Evolutionary conservation across 2,888 invertebrate genomes (phyloP).

Genomic region (Uloborus plumipes): DNA sequence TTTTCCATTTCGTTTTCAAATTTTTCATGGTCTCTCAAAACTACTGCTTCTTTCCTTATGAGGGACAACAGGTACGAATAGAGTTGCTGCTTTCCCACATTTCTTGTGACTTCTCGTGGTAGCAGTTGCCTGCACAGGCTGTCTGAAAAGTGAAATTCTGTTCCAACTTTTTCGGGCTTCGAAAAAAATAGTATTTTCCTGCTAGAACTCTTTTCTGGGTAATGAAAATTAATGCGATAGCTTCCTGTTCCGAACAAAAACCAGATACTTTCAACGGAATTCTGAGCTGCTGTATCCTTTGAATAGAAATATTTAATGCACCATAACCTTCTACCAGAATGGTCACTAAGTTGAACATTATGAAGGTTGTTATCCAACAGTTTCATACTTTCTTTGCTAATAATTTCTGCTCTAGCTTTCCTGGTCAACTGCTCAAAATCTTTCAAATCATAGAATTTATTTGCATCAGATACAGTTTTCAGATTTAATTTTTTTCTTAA

Average conservation of each 20-base stretch:
- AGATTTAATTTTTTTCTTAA: conserved; percentile 23
- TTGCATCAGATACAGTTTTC: neutral
- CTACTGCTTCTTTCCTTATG: conserved; percentile 13
- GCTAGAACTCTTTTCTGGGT: conserved; percentile 8
- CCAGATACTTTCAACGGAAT: conserved; percentile 26
- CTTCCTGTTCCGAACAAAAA: conserved; percentile 25
- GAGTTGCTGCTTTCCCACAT: conserved; percentile 11
- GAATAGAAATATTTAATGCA: conserved; percentile 16
- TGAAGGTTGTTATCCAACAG: conserved; percentile 20
- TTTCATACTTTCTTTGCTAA: conserved; percentile 30
- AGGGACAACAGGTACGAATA: conserved; percentile 26
- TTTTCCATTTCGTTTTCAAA: conserved; percentile 31
- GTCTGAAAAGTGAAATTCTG: conserved; percentile 26
- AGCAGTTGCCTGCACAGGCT: conserved; percentile 26
- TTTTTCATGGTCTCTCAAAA: conserved; percentile 4
- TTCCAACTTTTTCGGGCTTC: conserved; percentile 29
- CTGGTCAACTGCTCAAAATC: conserved; percentile 5
- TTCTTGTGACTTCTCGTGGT: conserved; percentile 13
- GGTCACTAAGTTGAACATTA: neutral
- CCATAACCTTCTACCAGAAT: neutral
- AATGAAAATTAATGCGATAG: conserved; percentile 39
- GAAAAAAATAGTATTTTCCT: conserved; percentile 33
- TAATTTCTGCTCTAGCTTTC: conserved; percentile 13
- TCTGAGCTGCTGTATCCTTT: conserved; percentile 12
- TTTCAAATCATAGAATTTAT: conserved; percentile 15